Evolutionary conservation across 2,888 invertebrate species (phyloP).

Genomic region (Patella depressa): DNA sequence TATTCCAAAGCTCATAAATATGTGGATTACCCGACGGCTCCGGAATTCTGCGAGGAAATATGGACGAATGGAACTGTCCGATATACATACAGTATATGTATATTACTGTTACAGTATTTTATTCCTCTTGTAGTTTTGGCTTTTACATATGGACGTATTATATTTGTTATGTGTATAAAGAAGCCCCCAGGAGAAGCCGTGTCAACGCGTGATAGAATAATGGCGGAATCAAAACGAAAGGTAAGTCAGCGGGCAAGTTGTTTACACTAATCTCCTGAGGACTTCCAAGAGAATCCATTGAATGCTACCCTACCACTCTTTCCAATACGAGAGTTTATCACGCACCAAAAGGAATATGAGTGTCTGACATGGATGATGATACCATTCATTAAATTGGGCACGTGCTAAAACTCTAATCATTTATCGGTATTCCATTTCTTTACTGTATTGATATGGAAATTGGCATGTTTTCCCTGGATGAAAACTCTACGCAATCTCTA

Average conservation of each 20-base stretch:
- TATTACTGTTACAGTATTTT: conserved; percentile 87
- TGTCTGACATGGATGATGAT: too few relatives aligned
- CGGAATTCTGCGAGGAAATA: conserved; percentile 49
- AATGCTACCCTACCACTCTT: too few relatives aligned
- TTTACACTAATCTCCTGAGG: too few relatives aligned
- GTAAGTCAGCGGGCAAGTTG: conserved; percentile 73
- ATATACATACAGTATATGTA: conserved; percentile 80
- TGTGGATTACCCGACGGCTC: conserved; percentile 45
- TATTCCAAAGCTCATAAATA: conserved; percentile 75
- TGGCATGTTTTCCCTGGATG: too few relatives aligned
- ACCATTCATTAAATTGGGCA: too few relatives aligned
- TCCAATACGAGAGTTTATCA: too few relatives aligned
- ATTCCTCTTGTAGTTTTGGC: conserved; percentile 86
- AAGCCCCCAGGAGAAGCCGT: conserved; percentile 91
- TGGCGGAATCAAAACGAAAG: conserved; percentile 90
- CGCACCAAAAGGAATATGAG: too few relatives aligned
- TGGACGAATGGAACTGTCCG: conserved; percentile 47
- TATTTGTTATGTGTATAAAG: conserved; percentile 89
- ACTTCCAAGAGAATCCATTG: too few relatives aligned
- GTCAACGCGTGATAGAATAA: conserved; percentile 83
- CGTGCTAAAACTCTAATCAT: too few relatives aligned
- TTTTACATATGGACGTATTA: conserved; percentile 89
- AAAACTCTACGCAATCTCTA: too few relatives aligned
- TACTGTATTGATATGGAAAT: too few relatives aligned
- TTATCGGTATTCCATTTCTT: too few relatives aligned